Conservation (phyloP, 2,113 vertebrate species). For the Pelecanoides urinatrix region DNA sequence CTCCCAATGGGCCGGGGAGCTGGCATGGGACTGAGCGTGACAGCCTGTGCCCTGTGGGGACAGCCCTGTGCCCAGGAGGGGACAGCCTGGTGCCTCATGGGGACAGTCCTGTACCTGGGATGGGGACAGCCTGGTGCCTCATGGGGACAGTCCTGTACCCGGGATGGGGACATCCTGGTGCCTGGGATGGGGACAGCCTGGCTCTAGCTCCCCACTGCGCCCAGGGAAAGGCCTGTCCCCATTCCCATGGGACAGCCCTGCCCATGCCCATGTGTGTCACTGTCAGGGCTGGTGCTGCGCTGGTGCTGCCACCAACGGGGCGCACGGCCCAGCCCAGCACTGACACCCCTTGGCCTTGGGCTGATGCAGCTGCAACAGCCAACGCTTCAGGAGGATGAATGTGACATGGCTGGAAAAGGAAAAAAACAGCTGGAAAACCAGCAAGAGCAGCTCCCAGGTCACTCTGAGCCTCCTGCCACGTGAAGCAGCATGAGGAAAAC, state of each 20-base stretch:
- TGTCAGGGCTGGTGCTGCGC: accelerated
- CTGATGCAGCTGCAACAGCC: not conserved
- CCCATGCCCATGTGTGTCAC: not conserved
- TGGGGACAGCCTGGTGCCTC: not conserved
- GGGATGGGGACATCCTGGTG: not conserved
- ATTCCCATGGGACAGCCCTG: not conserved
- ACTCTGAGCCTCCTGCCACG: not conserved
- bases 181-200: not conserved
- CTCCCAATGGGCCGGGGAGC: not conserved
- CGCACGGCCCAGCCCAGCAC: not conserved
- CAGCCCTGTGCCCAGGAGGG: not conserved
- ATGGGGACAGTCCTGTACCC: not conserved
- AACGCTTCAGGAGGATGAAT: not conserved
- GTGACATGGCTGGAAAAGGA: not conserved
- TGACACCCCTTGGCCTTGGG: not conserved
- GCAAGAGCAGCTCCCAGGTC: not conserved
- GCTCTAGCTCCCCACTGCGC: not conserved
- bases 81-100: not conserved
- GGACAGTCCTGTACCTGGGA: not conserved
- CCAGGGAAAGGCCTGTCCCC: not conserved
- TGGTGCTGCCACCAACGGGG: not conserved
- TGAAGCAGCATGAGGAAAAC: not conserved
- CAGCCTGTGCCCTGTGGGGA: not conserved
- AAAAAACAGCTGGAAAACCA: not conserved
- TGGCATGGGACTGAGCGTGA: not conserved